Percentiles rank a stretch among this genome's conserved stretches.
Conservation (phyloP, 2,113 vertebrate genomes). For the Melanostigma gelatinosum region DNA sequence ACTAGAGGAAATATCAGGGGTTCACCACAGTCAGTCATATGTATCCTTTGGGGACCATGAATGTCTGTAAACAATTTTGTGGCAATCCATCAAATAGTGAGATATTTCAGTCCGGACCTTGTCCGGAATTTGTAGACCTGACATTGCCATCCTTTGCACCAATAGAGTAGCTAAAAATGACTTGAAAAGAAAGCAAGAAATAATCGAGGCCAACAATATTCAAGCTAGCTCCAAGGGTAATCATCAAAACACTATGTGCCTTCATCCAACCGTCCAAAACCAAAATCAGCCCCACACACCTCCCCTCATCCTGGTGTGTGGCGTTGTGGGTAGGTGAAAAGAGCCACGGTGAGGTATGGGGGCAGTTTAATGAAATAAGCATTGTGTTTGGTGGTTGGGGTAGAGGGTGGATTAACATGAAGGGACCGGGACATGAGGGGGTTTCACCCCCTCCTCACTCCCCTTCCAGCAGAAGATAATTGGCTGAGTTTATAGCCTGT, state of each 20-base stretch:
- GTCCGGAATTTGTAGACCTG: neutral
- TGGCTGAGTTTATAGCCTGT: conserved; percentile 83
- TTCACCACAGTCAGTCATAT: neutral
- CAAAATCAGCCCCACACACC: neutral
- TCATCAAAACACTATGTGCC: conserved; percentile 8
- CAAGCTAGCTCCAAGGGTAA: neutral
- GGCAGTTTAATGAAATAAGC: conserved; percentile 20
- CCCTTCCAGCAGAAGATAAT: conserved; percentile 72
- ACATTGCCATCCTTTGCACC: neutral
- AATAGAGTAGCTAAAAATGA: neutral
- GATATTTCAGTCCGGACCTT: neutral
- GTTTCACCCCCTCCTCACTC: neutral
- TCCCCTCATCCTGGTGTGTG: neutral
- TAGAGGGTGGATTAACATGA: conserved; percentile 35
- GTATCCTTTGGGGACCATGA: neutral
- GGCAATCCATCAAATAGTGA: neutral
- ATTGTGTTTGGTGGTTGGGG: conserved; percentile 14
- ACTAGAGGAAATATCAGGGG: too few relatives aligned
- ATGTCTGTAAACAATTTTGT: neutral
- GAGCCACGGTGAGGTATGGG: conserved; percentile 7
- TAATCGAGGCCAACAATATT: neutral
- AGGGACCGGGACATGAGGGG: conserved; percentile 20
- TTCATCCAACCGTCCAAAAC: neutral
- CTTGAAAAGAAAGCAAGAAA: neutral
- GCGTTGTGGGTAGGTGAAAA: neutral